Conservation (phyloP, 2,113 vertebrate species). For the Crotalus tigris region DNA sequence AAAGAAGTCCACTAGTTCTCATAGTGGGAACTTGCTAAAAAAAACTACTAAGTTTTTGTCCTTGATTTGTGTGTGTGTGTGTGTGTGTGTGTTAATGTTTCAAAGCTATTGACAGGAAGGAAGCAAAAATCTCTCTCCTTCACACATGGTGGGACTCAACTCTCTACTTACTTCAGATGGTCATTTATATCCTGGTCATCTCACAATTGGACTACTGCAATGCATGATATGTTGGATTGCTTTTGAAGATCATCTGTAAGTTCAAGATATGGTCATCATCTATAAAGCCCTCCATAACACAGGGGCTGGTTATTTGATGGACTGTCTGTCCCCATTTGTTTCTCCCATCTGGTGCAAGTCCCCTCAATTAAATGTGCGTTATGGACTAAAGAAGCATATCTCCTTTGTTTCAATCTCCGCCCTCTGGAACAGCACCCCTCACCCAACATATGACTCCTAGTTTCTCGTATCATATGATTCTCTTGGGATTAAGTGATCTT, state of each 20-base stretch:
- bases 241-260: not conserved
- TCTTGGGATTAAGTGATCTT: not conserved
- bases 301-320: not conserved
- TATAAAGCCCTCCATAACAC: not conserved
- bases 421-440: not conserved
- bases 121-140: not conserved
- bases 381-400: not conserved
- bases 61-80: not conserved
- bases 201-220: not conserved
- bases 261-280: not conserved
- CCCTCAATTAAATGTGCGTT: not conserved
- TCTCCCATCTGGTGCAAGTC: not conserved
- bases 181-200: not conserved
- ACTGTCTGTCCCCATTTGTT: not conserved
- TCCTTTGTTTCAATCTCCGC: not conserved
- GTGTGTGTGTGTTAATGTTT: not conserved
- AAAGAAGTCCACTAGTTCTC: not conserved
- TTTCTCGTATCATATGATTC: not conserved
- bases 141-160: not conserved
- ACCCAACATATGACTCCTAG: not conserved
- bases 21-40: not conserved
- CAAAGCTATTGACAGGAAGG: not conserved
- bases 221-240: not conserved
- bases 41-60: not conserved
- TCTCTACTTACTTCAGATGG: not conserved